A percentile compares a stretch with the other conserved stretches of the same genome.
Conservation (phyloP, 2,797 vertebrate species). For the Parauchenoglanis punctatus region DNA sequence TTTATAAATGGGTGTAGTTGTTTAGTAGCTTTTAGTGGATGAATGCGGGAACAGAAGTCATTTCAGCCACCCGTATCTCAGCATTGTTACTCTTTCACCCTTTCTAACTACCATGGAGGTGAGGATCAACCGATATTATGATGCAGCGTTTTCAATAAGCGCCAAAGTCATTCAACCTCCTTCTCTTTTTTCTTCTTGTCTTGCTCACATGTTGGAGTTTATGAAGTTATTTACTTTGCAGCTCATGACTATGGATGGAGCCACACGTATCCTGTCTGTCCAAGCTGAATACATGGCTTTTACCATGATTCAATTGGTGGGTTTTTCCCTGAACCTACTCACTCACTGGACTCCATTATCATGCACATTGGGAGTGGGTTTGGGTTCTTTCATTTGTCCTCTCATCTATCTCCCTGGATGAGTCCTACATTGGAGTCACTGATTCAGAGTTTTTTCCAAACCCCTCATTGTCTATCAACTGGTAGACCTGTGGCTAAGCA, state of each 20-base stretch:
- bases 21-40: neutral
- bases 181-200: neutral
- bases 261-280: neutral
- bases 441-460: neutral
- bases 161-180: neutral
- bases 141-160: neutral
- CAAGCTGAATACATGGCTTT: neutral
- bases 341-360: neutral
- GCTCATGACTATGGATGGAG: neutral
- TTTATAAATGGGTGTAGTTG: neutral
- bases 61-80: neutral
- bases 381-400: too few relatives aligned
- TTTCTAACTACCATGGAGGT: neutral
- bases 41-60: neutral
- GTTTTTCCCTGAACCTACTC: neutral
- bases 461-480: neutral
- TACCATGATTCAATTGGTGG: neutral
- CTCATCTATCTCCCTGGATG: neutral
- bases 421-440: neutral
- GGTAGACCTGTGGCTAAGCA: neutral
- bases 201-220: neutral
- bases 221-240: neutral
- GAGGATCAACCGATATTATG: neutral
- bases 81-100: neutral
- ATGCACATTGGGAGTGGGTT: neutral